Base-by-base conservation (phyloP, 2,113 vertebrate genomes). In the Corythornis vintsioides region DNA sequence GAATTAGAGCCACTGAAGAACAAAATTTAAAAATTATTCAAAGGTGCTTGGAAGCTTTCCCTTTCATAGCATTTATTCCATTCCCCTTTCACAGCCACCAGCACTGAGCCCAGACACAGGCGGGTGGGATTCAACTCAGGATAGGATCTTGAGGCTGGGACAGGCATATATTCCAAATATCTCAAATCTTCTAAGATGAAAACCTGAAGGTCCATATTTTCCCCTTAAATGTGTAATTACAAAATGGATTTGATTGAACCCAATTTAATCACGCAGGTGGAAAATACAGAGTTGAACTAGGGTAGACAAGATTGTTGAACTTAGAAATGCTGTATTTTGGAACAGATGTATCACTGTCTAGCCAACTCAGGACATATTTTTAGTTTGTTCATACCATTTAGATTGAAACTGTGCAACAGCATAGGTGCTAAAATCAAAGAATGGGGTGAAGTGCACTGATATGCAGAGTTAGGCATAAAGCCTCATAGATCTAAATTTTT, bases 1-100 rank as follows among this genome's bases (percentile, higher is more conserved):
- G 87, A 94, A 80, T 75, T 71, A 88, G 89, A 94, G 89, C 89
- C 89, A 89, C 89, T 76, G 82, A 96, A 92, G 92, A 96, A 96
- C 84, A 96, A 94, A 96, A 92, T 93, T 88, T 53, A 92, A 96
- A 93, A 95, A 95, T 79, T 92, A 94, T 93, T 94, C 87, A 89
- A 92, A 93, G 91, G 80, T 4, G 6, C 84, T 88, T 88, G 84
- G 87, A 96, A 94, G 69, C 75, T 92, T 96, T 93, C 82, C 78
- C 67, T 91, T 92, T 94, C 60, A 45, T 56, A 95, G 38, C 38
- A 38, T 38, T 38, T 38, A 38, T 38, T 38, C 38, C 10, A 38
- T 92, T 95, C 92, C 82, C 75, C 67, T 91, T 92, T 94, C 60
- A 45, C 48, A 95, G 92, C 75, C 82, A 94, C 75, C 82, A 92